A percentile compares a stretch with the other conserved stretches of the same genome.
Conservation (phyloP, 2,888 invertebrate species). For the Spodoptera littoralis region DNA sequence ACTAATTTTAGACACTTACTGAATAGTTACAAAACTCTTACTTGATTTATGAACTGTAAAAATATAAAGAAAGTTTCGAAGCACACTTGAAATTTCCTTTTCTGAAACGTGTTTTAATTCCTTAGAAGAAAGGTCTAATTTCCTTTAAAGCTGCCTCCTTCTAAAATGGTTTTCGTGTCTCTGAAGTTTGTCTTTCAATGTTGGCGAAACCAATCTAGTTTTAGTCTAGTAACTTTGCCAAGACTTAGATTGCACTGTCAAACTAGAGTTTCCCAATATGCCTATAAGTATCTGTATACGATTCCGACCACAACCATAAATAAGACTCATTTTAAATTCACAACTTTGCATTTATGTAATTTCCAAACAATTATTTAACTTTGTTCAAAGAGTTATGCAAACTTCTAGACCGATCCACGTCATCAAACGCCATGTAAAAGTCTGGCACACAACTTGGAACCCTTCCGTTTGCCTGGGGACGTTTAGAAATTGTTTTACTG, state of each 20-base stretch:
- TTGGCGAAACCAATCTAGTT: too few species aligned
- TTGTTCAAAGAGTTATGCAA: conserved; percentile 6
- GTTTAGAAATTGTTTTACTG: conserved; percentile 23
- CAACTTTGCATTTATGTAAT: too few species aligned
- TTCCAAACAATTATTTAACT: too few species aligned
- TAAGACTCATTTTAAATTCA: too few species aligned
- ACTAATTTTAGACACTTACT: conserved; percentile 58
- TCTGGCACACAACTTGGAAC: conserved; percentile 15
- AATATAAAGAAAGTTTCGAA: conserved; percentile 26
- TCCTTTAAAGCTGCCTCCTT: too few species aligned
- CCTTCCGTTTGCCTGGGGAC: conserved; percentile 5
- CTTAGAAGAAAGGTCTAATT: neutral
- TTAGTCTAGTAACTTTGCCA: too few species aligned
- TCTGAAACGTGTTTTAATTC: neutral
- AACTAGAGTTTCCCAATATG: too few species aligned
- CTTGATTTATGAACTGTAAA: conserved; percentile 50
- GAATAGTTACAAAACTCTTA: conserved; percentile 51
- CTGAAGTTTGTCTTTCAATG: too few species aligned
- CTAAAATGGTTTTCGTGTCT: too few species aligned
- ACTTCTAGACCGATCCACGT: neutral
- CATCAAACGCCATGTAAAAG: conserved; percentile 14
- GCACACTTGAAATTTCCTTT: conserved; percentile 2
- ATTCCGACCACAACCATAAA: too few species aligned
- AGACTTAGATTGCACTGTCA: too few species aligned
- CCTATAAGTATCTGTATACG: too few species aligned